Percentiles rank a stretch among this genome's conserved stretches.
These are phyloP conservation scores for Paratilapia polleni DNA, from an alignment of 2,113 vertebrate species.

Conservation along the genomic window DNA sequence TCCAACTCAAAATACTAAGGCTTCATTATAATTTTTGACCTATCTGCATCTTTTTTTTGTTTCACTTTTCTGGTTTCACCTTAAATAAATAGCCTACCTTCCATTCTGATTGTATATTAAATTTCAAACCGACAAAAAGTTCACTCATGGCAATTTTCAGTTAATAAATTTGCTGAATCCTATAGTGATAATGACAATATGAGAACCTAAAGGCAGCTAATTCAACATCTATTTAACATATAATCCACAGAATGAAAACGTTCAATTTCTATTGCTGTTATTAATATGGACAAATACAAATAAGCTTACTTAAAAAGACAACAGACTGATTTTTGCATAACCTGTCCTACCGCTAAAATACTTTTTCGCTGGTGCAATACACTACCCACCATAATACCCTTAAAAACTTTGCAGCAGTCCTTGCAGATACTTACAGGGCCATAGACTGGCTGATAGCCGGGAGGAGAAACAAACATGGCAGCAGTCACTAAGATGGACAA, in stretches of 20 bases:
- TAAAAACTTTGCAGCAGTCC: not conserved
- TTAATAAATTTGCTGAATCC: not conserved
- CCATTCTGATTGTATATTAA: accelerated
- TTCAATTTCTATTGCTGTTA: not conserved
- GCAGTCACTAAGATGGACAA: not conserved
- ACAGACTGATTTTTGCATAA: not conserved
- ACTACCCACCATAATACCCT: not conserved
- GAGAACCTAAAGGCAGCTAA: not conserved
- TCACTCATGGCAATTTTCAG: not conserved
- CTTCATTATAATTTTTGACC: not conserved
- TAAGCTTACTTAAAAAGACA: not conserved
- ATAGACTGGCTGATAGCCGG: conserved; percentile 85
- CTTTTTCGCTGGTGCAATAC: too few relatives aligned
- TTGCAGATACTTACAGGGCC: conserved; percentile 81
- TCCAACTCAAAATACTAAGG: not conserved
- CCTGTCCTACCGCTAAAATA: too few relatives aligned
- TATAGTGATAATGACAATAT: not conserved
- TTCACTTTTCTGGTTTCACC: not conserved
- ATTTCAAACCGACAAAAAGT: not conserved
- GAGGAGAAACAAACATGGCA: conserved; percentile 79
- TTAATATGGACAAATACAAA: not conserved
- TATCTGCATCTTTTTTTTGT: not conserved
- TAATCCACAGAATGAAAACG: not conserved
- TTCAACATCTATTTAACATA: not conserved
- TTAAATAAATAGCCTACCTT: not conserved